A percentile compares a stretch with the other conserved stretches of the same genome.
Evolutionary conservation across 2,888 invertebrate genomes (phyloP).

Genomic region (Euplagia quadripunctaria): DNA sequence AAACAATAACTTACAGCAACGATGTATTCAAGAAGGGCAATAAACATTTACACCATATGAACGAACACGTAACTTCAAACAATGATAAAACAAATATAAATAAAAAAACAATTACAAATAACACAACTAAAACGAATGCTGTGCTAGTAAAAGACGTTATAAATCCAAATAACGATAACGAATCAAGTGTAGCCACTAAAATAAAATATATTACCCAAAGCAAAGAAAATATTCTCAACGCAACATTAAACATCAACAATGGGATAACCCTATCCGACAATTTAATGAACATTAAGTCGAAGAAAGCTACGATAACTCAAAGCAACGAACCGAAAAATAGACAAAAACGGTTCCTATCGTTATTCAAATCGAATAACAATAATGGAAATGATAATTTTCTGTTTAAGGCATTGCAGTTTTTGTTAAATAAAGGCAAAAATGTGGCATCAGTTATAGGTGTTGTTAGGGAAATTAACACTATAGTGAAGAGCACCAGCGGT

Average conservation of each 20-base stretch:
- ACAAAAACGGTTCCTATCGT: conserved; percentile 66
- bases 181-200: background rate
- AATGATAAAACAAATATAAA: background rate
- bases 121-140: background rate
- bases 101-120: background rate
- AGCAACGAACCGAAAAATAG: conserved; percentile 14
- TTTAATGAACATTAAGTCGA: background rate
- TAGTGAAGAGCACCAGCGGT: conserved; percentile 70
- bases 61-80: background rate
- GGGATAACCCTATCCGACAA: background rate
- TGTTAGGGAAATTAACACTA: conserved; percentile 72
- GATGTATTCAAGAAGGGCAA: background rate
- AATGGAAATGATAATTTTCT: conserved; percentile 64
- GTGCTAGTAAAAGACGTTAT: background rate
- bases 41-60: background rate
- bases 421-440: conserved; percentile 64
- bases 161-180: conserved; percentile 1
- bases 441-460: conserved; percentile 71
- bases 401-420: conserved; percentile 66
- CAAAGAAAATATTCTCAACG: background rate
- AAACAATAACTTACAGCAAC: background rate
- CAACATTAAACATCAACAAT: background rate
- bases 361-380: conserved; percentile 55
- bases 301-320: conserved; percentile 15
- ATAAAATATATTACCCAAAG: background rate